Evolutionary conservation across 2,888 invertebrate genomes (phyloP).

Genomic region (Agrenia bidenticulata): DNA sequence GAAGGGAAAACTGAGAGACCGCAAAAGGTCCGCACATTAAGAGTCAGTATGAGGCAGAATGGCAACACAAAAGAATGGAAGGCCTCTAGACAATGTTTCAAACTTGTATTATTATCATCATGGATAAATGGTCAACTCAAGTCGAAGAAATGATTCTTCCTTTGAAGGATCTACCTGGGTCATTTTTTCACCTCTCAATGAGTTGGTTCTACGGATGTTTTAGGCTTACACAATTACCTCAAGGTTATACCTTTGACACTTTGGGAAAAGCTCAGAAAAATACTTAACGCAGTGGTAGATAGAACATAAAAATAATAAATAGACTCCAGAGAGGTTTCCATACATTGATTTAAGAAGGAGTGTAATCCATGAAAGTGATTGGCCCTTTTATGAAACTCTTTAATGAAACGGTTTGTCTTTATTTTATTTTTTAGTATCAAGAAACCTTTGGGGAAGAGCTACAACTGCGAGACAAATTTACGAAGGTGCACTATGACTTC

Average conservation of each 20-base stretch:
- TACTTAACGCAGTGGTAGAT: too few species aligned
- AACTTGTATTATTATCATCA: conserved; percentile 14
- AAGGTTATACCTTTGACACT: conserved; percentile 23
- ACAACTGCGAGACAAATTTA: conserved; percentile 56
- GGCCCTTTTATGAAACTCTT: background rate
- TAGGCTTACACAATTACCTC: conserved; percentile 5
- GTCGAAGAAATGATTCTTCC: conserved; percentile 5
- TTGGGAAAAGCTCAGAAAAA: background rate
- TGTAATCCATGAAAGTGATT: background rate
- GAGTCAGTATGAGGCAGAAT: conserved; percentile 24
- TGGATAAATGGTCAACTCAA: conserved; percentile 10
- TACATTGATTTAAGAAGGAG: too few species aligned
- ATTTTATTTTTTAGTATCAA: conserved; percentile 44
- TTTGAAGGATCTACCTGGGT: conserved; percentile 22
- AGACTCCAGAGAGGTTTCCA: too few species aligned
- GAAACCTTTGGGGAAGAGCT: conserved; percentile 53
- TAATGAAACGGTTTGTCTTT: background rate
- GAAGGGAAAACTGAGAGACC: conserved; percentile 10
- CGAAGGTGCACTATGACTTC: conserved; percentile 59
- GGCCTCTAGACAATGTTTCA: conserved; percentile 13
- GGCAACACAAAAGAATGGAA: conserved; percentile 20
- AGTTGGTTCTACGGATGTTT: background rate
- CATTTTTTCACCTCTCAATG: conserved; percentile 15
- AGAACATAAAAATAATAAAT: too few species aligned
- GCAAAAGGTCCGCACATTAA: conserved; percentile 21